phyloP scores from a whole-genome alignment of 2,113 vertebrate species.

The Uropsilus gracilis region DNA sequence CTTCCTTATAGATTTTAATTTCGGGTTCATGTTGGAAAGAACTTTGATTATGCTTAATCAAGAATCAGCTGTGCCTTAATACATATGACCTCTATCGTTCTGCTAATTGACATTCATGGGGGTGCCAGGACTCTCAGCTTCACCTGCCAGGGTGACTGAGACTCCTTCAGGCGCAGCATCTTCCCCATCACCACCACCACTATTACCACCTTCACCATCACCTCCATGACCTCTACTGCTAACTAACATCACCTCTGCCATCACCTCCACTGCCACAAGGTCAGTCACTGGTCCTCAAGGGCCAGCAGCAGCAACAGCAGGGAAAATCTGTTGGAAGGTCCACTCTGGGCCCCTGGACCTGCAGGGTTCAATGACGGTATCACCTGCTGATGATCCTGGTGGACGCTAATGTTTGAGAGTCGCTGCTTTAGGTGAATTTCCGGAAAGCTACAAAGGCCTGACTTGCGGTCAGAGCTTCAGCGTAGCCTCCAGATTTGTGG shows the following conservation, averaged over 20 bases:
- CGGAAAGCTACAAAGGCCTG: not conserved
- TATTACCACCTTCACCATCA: rapidly evolving
- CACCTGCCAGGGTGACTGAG: not conserved
- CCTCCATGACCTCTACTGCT: not conserved
- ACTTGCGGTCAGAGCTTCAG: not conserved
- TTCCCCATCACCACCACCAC: not conserved
- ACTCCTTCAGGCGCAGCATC: not conserved
- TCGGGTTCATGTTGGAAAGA: not conserved
- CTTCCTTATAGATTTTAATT: not conserved
- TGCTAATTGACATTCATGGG: not conserved
- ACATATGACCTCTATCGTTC: not conserved
- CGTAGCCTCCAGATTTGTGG: not conserved
- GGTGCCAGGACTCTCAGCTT: not conserved
- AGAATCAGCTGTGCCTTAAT: not conserved
- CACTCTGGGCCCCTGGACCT: not conserved
- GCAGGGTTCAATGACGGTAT: not conserved
- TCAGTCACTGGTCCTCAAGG: not conserved
- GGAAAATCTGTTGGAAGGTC: not conserved
- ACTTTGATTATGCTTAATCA: not conserved
- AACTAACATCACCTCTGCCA: too few species aligned
- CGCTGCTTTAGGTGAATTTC: not conserved
- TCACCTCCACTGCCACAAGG: not conserved
- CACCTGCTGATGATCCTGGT: too few species aligned
- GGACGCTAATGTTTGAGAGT: not conserved
- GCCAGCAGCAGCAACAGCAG: not conserved